Conservation (phyloP, 1,140 invertebrate species). For the Colletes gigas region DNA sequence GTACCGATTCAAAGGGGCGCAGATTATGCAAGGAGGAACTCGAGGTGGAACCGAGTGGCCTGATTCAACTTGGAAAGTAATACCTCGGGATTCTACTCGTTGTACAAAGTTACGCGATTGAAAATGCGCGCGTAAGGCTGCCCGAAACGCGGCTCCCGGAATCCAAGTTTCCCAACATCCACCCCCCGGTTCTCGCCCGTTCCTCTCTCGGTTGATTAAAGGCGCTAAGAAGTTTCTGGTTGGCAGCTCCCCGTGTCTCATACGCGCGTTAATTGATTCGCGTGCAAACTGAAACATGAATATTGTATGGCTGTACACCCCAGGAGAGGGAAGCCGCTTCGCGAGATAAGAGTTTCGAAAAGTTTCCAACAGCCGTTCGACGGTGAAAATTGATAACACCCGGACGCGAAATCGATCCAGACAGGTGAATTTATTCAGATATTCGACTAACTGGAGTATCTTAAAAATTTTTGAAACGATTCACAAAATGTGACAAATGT, state of each 20-base stretch:
- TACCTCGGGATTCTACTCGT: neutral
- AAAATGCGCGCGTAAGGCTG: constrained; percentile 1
- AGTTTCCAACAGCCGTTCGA: neutral
- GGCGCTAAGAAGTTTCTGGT: constrained; percentile 11
- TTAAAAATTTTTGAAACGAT: too few relatives aligned
- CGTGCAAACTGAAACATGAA: neutral
- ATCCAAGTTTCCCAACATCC: neutral
- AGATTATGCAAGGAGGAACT: neutral
- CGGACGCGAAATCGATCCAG: too few relatives aligned
- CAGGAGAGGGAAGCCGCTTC: neutral
- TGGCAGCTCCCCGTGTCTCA: neutral
- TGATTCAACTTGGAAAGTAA: constrained; percentile 12
- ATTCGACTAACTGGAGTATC: too few relatives aligned
- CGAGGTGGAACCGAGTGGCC: neutral
- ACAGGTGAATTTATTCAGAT: too few relatives aligned
- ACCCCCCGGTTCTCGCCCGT: neutral
- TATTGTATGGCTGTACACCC: neutral
- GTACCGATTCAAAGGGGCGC: neutral
- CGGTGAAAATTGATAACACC: neutral
- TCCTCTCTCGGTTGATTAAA: constrained; percentile 24
- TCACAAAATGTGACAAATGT: too few relatives aligned
- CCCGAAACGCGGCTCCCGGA: neutral
- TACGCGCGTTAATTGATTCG: constrained; percentile 27
- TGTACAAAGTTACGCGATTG: constrained; percentile 7
- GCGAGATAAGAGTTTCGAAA: neutral